A percentile compares a stretch with the other conserved stretches of the same genome.
These are phyloP conservation scores for Nanorana parkeri DNA, from an alignment of 2,113 vertebrate species.

Conservation along the genomic window DNA sequence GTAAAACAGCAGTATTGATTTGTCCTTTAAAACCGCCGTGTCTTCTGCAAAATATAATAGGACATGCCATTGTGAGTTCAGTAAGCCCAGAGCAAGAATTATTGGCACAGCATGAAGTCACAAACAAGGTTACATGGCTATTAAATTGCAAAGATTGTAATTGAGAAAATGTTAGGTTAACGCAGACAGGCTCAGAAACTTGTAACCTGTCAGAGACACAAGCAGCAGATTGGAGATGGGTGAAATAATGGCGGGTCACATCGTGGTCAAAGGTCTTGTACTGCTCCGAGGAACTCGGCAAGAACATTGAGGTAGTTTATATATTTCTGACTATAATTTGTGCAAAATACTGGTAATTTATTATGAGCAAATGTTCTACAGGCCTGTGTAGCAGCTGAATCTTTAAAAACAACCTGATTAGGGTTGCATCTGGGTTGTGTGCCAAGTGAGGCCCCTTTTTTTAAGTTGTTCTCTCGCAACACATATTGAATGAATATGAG, in stretches of 20 bases:
- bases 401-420: no score
- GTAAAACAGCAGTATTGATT: conserved; percentile 4
- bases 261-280: neutral
- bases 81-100: conserved; percentile 19
- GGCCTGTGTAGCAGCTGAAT: no score
- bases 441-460: no score
- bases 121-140: conserved; percentile 31
- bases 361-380: no score
- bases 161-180: conserved; percentile 34
- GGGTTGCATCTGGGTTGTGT: no score
- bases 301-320: neutral
- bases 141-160: conserved; percentile 29
- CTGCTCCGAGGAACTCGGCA: neutral
- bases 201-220: conserved; percentile 2
- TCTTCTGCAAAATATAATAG: conserved; percentile 22
- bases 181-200: neutral
- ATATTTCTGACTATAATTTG: no score
- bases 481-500: no score
- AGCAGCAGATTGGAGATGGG: neutral
- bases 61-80: conserved; percentile 28
- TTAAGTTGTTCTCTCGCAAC: no score
- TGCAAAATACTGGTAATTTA: no score
- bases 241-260: neutral
- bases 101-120: conserved; percentile 5
- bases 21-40: neutral